A percentile compares a stretch with the other conserved stretches of the same genome.
phyloP scores from a whole-genome alignment of 2,113 vertebrate species.

The Microcebus tavaratra region DNA sequence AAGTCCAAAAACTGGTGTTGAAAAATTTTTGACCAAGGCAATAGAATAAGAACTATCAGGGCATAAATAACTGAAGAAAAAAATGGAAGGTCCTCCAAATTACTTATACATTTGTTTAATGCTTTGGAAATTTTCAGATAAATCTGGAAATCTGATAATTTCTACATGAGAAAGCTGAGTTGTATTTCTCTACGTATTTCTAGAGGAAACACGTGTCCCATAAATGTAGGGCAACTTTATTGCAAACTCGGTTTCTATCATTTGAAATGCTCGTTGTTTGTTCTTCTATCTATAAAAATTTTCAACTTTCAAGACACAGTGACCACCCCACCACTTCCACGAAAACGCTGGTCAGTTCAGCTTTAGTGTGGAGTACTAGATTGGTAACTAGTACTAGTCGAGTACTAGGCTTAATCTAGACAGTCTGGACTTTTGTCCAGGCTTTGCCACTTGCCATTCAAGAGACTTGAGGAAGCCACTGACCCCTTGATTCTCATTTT shows the following conservation, averaged over 20 bases:
- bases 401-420: background rate
- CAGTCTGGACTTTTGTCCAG: background rate
- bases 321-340: rapidly evolving
- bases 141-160: background rate
- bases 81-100: background rate
- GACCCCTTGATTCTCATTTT: background rate
- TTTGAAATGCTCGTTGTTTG: background rate
- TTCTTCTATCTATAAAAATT: background rate
- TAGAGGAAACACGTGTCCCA: background rate
- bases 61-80: background rate
- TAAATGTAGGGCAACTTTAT: background rate
- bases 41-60: background rate
- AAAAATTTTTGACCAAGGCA: background rate
- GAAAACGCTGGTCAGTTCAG: background rate
- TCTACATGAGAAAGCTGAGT: background rate
- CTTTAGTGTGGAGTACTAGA: background rate
- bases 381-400: too few relatives aligned
- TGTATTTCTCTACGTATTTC: background rate
- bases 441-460: background rate
- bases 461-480: background rate
- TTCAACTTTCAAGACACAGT: background rate
- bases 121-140: background rate
- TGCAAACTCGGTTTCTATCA: background rate
- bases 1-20: background rate
- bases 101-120: background rate